Conservation (phyloP, 1,140 invertebrate species). For the Bradynema listronoti region DNA sequence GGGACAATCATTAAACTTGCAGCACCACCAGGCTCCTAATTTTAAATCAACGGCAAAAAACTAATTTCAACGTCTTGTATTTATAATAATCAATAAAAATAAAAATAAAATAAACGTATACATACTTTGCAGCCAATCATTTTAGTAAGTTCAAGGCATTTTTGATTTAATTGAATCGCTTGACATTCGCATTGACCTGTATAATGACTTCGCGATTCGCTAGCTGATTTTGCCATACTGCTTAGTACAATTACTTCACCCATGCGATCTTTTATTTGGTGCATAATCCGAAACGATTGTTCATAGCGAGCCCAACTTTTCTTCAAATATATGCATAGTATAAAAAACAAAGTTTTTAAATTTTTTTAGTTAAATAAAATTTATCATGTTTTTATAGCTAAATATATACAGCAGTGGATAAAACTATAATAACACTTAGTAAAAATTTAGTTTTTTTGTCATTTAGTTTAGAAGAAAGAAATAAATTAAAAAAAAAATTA, state of each 20-base stretch:
- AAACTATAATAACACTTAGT: no score
- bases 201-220: conserved; percentile 51
- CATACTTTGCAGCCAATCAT: conserved; percentile 53
- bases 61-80: no score
- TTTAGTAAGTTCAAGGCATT: conserved; percentile 55
- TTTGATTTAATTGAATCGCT: conserved; percentile 51
- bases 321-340: no score
- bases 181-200: conserved; percentile 57
- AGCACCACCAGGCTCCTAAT: no score
- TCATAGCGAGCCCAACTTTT: conserved; percentile 58
- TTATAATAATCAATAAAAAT: no score
- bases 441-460: no score
- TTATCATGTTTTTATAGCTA: neutral
- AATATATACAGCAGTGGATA: neutral
- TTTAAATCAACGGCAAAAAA: no score
- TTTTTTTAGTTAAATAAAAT: neutral
- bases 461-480: no score
- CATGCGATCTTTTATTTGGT: conserved; percentile 52
- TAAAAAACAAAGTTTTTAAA: no score
- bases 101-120: conserved; percentile 1
- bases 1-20: no score
- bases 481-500: no score
- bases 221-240: conserved; percentile 54
- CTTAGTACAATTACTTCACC: conserved; percentile 53
- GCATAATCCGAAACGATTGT: conserved; percentile 56